Conservation (phyloP, 92 coral and sea anemone species). For the Anthopleura xanthogrammica region DNA sequence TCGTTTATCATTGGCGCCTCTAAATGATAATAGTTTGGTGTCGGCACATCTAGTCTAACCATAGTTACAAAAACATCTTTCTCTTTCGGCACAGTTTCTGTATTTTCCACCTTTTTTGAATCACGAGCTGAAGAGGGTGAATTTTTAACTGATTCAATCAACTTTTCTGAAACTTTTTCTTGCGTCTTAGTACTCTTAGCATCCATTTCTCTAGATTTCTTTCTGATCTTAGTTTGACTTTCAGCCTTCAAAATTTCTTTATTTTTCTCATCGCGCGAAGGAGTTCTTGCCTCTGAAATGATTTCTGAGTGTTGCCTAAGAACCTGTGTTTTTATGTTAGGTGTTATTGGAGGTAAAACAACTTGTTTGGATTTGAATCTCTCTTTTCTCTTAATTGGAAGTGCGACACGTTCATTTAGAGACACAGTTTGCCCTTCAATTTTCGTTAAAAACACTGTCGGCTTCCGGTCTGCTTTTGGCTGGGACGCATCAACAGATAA, state of each 20-base stretch:
- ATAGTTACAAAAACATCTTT: neutral
- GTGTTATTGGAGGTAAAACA: constrained; percentile 28
- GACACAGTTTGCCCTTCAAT: constrained; percentile 36
- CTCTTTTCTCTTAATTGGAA: neutral
- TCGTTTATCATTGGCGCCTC: neutral
- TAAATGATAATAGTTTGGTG: neutral
- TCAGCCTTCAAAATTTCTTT: neutral
- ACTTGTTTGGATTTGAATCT: neutral
- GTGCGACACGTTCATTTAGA: constrained; percentile 12
- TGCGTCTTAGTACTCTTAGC: neutral
- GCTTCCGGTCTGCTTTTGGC: constrained; percentile 10
- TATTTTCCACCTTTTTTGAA: neutral
- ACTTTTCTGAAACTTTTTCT: neutral
- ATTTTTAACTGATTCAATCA: neutral
- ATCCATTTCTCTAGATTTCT: constrained; percentile 1
- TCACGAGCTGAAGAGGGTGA: neutral
- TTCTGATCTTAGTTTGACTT: neutral
- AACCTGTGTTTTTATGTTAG: neutral
- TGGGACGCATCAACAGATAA: neutral
- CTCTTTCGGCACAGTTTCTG: neutral
- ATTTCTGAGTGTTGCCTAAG: neutral
- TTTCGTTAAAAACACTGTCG: neutral
- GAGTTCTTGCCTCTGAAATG: neutral
- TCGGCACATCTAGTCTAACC: constrained; percentile 17
- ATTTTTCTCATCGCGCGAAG: neutral